These are phyloP conservation scores for Drosophila nasuta DNA, from an alignment of 1,140 invertebrate species.

Conservation along the genomic window DNA sequence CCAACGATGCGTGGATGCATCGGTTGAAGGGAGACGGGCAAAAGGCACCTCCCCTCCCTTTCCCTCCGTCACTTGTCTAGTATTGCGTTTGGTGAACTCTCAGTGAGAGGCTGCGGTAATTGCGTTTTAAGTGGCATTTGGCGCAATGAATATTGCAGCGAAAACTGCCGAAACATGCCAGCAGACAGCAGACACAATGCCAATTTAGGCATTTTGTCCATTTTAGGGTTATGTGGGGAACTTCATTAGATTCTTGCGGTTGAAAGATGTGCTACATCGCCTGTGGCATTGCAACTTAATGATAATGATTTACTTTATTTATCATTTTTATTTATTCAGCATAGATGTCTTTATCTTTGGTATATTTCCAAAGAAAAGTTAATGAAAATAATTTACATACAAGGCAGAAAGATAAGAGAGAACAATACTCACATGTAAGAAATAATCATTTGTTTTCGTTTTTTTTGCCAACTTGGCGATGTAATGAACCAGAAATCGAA, in stretches of 20 bases:
- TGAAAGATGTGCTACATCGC: not conserved
- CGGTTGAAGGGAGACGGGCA: not conserved
- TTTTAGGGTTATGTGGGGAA: not conserved
- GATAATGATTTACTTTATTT: not conserved
- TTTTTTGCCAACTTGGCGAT: conserved; percentile 24
- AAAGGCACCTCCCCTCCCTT: conserved; percentile 1
- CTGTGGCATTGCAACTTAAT: not conserved
- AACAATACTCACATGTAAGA: not conserved
- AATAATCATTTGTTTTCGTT: conserved; percentile 14
- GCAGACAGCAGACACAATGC: conserved; percentile 25
- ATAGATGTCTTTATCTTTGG: too few species aligned
- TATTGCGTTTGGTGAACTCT: conserved; percentile 2
- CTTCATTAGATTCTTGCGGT: conserved; percentile 23
- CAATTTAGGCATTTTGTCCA: conserved; percentile 7
- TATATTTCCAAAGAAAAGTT: too few species aligned
- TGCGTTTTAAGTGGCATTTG: conserved; percentile 62
- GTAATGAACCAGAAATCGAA: conserved; percentile 72
- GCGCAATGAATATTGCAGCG: conserved; percentile 49
- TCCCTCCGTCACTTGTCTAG: not conserved
- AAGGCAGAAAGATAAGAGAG: not conserved
- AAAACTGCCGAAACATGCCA: conserved; percentile 14
- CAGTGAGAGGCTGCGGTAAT: conserved; percentile 51
- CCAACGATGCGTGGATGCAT: conserved; percentile 44
- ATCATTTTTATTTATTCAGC: too few species aligned
- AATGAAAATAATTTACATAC: not conserved